phyloP scores from a whole-genome alignment of 1,140 invertebrate genomes.

The Theocolax elegans region DNA sequence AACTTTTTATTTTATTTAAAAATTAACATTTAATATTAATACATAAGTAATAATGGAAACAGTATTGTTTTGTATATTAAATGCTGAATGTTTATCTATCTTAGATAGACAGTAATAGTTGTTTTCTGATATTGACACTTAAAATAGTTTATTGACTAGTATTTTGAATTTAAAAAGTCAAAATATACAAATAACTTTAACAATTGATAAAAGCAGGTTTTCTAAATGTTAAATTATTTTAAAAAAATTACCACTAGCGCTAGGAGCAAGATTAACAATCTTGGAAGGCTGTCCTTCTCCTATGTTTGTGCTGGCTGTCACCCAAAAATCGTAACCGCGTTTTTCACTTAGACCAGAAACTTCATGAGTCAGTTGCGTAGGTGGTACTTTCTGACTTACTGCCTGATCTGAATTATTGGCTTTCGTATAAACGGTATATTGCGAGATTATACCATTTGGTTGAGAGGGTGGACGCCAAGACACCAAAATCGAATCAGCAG shows the following conservation, averaged over 20 bases:
- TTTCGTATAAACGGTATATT: slow-evolving; percentile 93
- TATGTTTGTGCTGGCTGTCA: slow-evolving; percentile 91
- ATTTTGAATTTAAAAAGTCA: too few relatives aligned
- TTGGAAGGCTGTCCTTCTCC: slow-evolving; percentile 91
- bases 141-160: too few relatives aligned
- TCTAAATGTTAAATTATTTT: background rate
- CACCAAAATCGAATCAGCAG: slow-evolving; percentile 88
- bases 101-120: too few relatives aligned
- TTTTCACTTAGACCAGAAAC: slow-evolving; percentile 85
- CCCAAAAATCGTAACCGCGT: slow-evolving; percentile 92
- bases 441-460: slow-evolving; percentile 91
- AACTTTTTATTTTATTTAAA: background rate
- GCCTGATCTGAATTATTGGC: slow-evolving; percentile 78
- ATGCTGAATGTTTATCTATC: too few relatives aligned
- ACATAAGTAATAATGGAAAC: too few relatives aligned
- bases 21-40: too few relatives aligned
- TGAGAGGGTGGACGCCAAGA: slow-evolving; percentile 93
- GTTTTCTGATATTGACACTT: too few relatives aligned
- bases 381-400: slow-evolving; percentile 76
- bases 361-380: slow-evolving; percentile 73
- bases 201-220: too few relatives aligned
- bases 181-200: too few relatives aligned
- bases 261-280: slow-evolving; percentile 84
- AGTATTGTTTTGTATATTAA: too few relatives aligned
- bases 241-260: slow-evolving; percentile 75